Base-by-base conservation (phyloP, 2,888 invertebrate species). In the Lycia hirtaria region DNA sequence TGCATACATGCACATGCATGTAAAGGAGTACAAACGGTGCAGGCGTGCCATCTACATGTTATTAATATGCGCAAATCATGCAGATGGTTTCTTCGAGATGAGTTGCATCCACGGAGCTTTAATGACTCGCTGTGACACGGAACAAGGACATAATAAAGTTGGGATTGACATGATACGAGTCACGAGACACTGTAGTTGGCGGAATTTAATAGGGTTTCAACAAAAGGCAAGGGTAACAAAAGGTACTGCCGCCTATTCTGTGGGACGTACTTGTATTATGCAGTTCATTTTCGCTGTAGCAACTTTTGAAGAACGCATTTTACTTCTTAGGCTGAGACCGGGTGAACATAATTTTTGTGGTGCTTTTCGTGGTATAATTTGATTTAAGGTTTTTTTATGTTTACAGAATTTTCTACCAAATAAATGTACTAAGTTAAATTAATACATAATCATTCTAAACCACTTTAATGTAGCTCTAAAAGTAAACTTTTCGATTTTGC, bases 1-100 rank as follows among this genome's bases (percentile, higher is more conserved):
- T 67, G 55, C 58, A 64, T 49, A 54, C 52, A 54, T 56, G 56
- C 37, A 62, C 50, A 62, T 73, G 72, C 76, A 71, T 69, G 64
- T 63, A 54, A 56, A 59, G 57, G 56, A 64, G 60, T 63, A 67
- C 73, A 74, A 78, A 69, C 73, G 69, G 49, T 53, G 52, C 52
- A 44, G 45, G 50, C 24, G 17, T 60, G 43, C 43, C 58, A 67
- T 65, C 73, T 73, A 69, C 68, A 68, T 70, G 75, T 76, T 85
- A 85, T 86, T 86, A 86, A 86, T 85, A 83, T 85, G 80, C 78
- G 73, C 80, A 80, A 81, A 84, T 85, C 85, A 85, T 83, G 83
- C 83, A 83, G 80, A 81, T 83, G 76, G 80, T 78, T 78, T 78
- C 78, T 78, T 78, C 72, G 71, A 75, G 76, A 73, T 68, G 75